These are phyloP conservation scores for Chitala chitala DNA, from an alignment of 2,113 vertebrate genomes.

Conservation along the genomic window DNA sequence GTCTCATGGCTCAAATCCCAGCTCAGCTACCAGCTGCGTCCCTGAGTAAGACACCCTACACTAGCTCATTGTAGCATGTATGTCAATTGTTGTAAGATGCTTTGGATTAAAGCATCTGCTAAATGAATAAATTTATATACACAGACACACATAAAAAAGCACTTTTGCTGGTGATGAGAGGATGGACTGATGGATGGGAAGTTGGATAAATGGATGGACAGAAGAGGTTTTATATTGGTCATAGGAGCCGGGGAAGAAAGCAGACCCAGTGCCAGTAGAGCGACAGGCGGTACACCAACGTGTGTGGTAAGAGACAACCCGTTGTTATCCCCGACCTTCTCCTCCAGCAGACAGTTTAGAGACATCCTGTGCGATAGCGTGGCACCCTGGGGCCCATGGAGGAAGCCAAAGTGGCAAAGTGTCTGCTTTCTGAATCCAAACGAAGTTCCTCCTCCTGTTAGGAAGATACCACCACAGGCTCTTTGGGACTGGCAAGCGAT, in stretches of 20 bases:
- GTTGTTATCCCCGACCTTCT: constrained; percentile 54
- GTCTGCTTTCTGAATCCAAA: constrained; percentile 32
- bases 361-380: constrained; percentile 30
- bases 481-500: constrained; percentile 50
- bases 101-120: too few relatives aligned
- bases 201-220: constrained; percentile 21
- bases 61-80: too few relatives aligned
- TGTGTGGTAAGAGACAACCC: constrained; percentile 53
- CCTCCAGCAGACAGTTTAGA: constrained; percentile 41
- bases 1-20: too few relatives aligned
- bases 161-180: neutral
- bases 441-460: constrained; percentile 35
- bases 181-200: neutral
- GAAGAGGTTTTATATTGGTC: too few relatives aligned
- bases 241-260: too few relatives aligned
- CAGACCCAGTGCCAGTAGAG: too few relatives aligned
- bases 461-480: constrained; percentile 38
- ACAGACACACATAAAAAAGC: constrained; percentile 20
- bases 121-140: too few relatives aligned
- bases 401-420: constrained; percentile 46
- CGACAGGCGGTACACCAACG: constrained; percentile 48
- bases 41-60: too few relatives aligned
- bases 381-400: constrained; percentile 33
- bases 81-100: too few relatives aligned
- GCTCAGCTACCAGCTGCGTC: too few relatives aligned